Conservation (phyloP, 2,797 vertebrate species). For the Salarias fasciatus region DNA sequence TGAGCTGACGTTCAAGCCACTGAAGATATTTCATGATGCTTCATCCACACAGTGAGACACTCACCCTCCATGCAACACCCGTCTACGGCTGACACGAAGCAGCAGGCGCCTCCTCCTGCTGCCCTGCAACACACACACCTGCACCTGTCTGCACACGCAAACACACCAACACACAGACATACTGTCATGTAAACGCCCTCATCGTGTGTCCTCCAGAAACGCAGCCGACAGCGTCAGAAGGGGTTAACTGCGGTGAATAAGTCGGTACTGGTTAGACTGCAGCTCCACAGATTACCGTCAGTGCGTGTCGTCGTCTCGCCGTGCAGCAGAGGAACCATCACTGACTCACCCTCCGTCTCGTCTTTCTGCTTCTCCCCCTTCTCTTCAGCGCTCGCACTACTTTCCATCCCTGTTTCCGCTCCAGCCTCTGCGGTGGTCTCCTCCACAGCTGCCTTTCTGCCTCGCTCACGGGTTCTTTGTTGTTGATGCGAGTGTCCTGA, state of each 20-base stretch:
- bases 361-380: constrained; percentile 31
- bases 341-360: constrained; percentile 67
- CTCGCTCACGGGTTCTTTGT: constrained; percentile 47
- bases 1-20: too few relatives aligned
- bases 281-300: constrained; percentile 33
- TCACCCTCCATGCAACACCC: constrained; percentile 72
- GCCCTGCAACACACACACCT: constrained; percentile 52
- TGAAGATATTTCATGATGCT: too few relatives aligned
- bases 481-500: constrained; percentile 34
- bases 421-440: constrained; percentile 56
- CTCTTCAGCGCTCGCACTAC: constrained; percentile 27
- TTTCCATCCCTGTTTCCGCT: constrained; percentile 34
- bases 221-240: constrained; percentile 23
- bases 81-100: constrained; percentile 68
- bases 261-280: constrained; percentile 34
- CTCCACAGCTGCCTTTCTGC: constrained; percentile 73
- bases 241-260: constrained; percentile 31
- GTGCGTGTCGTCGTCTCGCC: not conserved
- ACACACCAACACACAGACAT: constrained; percentile 26
- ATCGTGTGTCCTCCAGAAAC: constrained; percentile 10
- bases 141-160: constrained; percentile 33
- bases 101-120: constrained; percentile 54
- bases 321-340: constrained; percentile 36
- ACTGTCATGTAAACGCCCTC: constrained; percentile 5
- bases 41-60: constrained; percentile 43